Evolutionary conservation across 1,140 invertebrate species (phyloP).

Genomic region (Parapsyche elsis): DNA sequence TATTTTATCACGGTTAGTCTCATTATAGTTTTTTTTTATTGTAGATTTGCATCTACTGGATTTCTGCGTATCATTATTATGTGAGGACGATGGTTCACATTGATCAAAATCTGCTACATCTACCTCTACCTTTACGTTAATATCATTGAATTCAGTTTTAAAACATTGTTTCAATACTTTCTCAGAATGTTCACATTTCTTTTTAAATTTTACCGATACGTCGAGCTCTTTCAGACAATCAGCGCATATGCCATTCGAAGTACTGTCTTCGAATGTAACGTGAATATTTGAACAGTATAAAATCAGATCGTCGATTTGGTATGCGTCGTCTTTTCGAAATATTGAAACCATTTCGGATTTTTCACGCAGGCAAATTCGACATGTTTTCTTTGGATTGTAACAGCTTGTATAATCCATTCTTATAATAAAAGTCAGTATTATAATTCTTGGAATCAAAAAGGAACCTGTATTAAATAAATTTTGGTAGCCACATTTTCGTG

Average conservation of each 20-base stretch:
- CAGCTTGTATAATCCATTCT: not conserved
- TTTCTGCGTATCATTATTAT: too few relatives aligned
- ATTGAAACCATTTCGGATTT: conserved; percentile 37
- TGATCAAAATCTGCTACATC: not conserved
- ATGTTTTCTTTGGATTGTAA: not conserved
- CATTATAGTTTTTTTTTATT: too few relatives aligned
- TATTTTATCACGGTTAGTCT: too few relatives aligned
- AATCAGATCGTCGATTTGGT: conserved; percentile 36
- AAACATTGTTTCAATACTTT: conserved; percentile 22
- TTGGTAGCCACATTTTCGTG: too few relatives aligned
- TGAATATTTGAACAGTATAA: conserved; percentile 47
- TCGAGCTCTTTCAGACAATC: conserved; percentile 45
- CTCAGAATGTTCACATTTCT: conserved; percentile 51
- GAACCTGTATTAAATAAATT: too few relatives aligned
- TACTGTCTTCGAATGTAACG: conserved; percentile 28
- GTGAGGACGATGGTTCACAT: too few relatives aligned
- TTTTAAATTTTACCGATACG: conserved; percentile 43
- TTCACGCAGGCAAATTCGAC: conserved; percentile 42
- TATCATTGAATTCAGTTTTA: not conserved
- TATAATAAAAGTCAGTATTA: too few relatives aligned
- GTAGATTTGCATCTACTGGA: too few relatives aligned
- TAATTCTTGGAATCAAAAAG: too few relatives aligned
- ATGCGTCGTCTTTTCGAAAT: conserved; percentile 17
- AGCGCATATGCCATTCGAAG: conserved; percentile 41
- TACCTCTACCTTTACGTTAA: not conserved